Evolutionary conservation across 2,113 vertebrate species (phyloP), one percentile per base, ranked within the genome.

Genomic region (Neomonachus schauinslandi): DNA sequence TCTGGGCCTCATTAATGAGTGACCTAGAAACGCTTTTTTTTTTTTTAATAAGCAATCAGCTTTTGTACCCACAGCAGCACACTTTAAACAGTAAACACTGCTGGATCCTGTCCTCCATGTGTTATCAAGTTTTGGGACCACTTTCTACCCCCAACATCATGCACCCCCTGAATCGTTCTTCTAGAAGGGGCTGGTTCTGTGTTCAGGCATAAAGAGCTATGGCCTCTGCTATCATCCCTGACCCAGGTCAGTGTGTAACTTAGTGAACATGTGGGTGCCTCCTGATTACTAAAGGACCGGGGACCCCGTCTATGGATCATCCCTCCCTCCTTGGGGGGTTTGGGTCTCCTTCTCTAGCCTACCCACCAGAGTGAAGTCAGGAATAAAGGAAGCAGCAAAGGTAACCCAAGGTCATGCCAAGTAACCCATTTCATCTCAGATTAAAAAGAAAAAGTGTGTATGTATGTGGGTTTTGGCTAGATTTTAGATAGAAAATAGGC

Each of bases 401-500:
- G 55, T 39, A 53, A 24, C 90, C 57, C 80, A 91, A 94, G 89
- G 72, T 63, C 49, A 36, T 24, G 36, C 55, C 42, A 77, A 55
- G 33, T 55, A 65, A 46, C 51, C 22, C 69, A 57, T 53, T 83
- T 86, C 42, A n/a, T 85, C 83, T 92, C 49, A 31, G 53, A 21
- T 59, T 36, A 61, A 59, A 10, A 2, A 57, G 79, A 57, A 55
- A 74, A 46, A 51, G 15, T 19, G 59, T 36, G 21, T 22, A 42
- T 22, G 9, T 10, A 46, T 15, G 4, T 76, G 24, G 74, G n/a
- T 87, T 76, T n/a, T 67, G 84, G 28, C 31, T 28, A 24, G 33
- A 57, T 63, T 89, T 77, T 69, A 94, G 94, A 84, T 90, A 93
- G 92, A 69, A 90, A 87, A 85, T 42, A 89, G 61, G n/a, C 92